Conservation (phyloP, 2,113 vertebrate genomes). For the Nasalis larvatus region DNA sequence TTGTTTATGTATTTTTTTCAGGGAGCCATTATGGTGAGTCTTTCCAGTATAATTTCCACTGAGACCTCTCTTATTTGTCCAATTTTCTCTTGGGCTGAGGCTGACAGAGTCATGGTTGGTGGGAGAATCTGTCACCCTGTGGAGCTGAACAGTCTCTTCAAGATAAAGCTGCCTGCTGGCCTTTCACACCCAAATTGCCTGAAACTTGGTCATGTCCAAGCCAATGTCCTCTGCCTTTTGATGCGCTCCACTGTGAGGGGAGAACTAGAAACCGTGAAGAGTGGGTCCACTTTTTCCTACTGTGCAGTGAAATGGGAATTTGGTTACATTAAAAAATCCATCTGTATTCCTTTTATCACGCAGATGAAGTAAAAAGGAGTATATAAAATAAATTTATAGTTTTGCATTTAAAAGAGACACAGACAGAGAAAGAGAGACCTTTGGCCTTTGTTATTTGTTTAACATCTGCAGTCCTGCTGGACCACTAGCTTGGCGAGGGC, state of each 20-base stretch:
- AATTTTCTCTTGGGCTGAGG: background rate
- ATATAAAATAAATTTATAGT: background rate
- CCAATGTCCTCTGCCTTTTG: background rate
- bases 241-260: background rate
- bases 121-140: background rate
- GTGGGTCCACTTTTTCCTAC: background rate
- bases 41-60: background rate
- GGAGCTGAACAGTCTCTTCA: background rate
- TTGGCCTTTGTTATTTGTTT: background rate
- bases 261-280: background rate
- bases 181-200: background rate
- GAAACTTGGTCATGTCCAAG: background rate
- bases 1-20: background rate
- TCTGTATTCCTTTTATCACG: background rate
- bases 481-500: background rate
- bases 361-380: background rate
- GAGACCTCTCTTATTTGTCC: background rate
- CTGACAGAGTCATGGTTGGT: rapidly evolving
- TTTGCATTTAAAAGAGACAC: background rate
- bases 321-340: background rate
- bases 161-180: background rate
- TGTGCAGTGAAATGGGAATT: background rate
- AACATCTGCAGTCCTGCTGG: background rate
- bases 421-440: background rate
- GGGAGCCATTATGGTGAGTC: background rate